Evolutionary conservation across 2,797 vertebrate species (phyloP).

Genomic region (Leuciscus waleckii): DNA sequence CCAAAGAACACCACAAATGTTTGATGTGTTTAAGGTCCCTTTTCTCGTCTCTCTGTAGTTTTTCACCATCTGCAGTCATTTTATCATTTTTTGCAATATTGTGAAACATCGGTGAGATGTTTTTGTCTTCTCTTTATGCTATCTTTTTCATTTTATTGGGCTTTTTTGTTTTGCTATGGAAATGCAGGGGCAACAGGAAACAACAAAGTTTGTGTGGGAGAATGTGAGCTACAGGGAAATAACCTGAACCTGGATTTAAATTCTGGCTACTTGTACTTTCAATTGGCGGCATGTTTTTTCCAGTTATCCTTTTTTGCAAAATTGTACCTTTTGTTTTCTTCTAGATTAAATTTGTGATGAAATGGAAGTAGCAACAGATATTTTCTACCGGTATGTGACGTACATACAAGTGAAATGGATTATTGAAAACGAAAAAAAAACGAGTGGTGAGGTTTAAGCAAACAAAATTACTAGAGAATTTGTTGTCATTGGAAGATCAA

Average conservation of each 20-base stretch:
- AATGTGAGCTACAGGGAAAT: slow-evolving; percentile 2
- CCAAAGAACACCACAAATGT: slow-evolving; percentile 37
- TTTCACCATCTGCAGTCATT: slow-evolving; percentile 33
- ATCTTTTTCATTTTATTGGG: not conserved
- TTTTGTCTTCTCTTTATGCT: not conserved
- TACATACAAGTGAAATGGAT: not conserved
- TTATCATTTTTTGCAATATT: not conserved
- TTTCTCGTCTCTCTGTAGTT: slow-evolving; percentile 3
- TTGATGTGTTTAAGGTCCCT: slow-evolving; percentile 49
- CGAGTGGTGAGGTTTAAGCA: not conserved
- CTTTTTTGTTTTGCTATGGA: not conserved
- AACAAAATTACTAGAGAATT: not conserved
- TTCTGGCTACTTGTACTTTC: not conserved
- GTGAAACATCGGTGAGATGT: not conserved
- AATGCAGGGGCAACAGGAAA: not conserved
- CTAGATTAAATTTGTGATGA: not conserved
- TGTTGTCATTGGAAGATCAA: not conserved
- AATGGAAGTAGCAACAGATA: not conserved
- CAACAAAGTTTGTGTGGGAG: not conserved
- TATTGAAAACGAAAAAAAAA: not conserved
- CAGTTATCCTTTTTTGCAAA: not conserved
- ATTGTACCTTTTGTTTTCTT: not conserved
- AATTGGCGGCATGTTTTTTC: not conserved
- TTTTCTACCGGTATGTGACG: not conserved
- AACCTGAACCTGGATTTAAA: not conserved